A percentile compares a stretch with the other conserved stretches of the same genome.
Evolutionary conservation across 2,797 vertebrate species (phyloP).

Genomic region (Pogoniulus pusillus): DNA sequence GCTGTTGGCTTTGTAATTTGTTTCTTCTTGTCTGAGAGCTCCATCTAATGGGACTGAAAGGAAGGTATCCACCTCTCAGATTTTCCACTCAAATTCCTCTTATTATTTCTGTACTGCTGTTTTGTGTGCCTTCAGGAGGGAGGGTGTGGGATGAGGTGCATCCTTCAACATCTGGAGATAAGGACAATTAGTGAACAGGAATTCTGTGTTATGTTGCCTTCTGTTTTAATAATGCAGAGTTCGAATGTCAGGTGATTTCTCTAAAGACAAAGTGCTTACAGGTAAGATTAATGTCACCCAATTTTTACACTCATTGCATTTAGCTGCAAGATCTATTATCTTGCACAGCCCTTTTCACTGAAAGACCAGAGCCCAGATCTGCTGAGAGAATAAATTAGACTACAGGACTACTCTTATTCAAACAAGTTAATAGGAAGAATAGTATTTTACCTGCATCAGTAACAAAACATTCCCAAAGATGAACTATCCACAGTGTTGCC

Average conservation of each 20-base stretch:
- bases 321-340: neutral
- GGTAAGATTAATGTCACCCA: neutral
- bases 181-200: neutral
- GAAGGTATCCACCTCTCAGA: neutral
- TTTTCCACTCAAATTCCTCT: neutral
- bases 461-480: neutral
- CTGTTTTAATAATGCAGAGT: neutral
- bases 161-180: neutral
- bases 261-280: neutral
- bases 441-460: neutral
- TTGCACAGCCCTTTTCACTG: neutral
- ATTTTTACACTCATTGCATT: neutral
- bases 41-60: constrained; percentile 58
- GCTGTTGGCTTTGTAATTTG: neutral
- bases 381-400: neutral
- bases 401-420: neutral
- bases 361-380: neutral
- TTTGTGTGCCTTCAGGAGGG: neutral
- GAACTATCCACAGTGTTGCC: neutral
- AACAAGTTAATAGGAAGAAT: neutral
- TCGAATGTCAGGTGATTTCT: neutral
- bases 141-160: neutral
- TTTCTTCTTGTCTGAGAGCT: constrained; percentile 52
- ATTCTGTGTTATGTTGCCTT: neutral
- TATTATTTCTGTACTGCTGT: neutral